Base-by-base conservation (phyloP, 2,113 vertebrate species). In the Aldabrachelys gigantea region DNA sequence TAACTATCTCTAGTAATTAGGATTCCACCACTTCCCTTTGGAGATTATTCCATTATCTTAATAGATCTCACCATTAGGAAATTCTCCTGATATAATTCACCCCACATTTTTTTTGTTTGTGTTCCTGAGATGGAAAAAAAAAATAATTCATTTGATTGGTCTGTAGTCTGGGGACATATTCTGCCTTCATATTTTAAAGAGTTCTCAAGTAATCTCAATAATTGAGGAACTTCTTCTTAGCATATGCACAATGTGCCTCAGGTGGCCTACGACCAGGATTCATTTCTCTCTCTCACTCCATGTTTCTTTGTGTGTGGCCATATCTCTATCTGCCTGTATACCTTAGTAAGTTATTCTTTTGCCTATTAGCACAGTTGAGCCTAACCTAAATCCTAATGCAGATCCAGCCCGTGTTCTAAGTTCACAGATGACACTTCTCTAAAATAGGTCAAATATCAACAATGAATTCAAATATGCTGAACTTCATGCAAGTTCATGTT, bases 41-140 rank as follows among this genome's bases (percentile, higher is more conserved):
- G 92, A 95, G 94, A 85, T 2, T 72, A 91, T 92, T 90, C 83
- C n/a, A 75, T 29, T 89, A 35, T 85, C 41, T 90, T 90, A 93
- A 94, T 78, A 92, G 57, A 52, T 1, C 84, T 4, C 10, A 72
- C 38, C 16, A 41, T n/a, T 69, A 91, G 79, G 44, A 96, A 95
- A 92, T 90, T 94, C 8, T 79, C 91, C 25, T 82, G 31, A 54
- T 87, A 83, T 91, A 92, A 97, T 80, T 93, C 35, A 91, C 21
- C 6, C 65, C 31, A 85, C 93, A 14, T 97, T 96, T 93, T 3
- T 22, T 88, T 92, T 50, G 52, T 87, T 52, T 53, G 24, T 59
- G 47, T 90, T 89, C 22, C 76, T 93, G 80, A 89, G 11, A 31
- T 93, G 84, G 12, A 13, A 92, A 96, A 38, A n/a, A 65, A n/a